Conservation (phyloP, 1,140 invertebrate species). For the Adelges cooleyi region DNA sequence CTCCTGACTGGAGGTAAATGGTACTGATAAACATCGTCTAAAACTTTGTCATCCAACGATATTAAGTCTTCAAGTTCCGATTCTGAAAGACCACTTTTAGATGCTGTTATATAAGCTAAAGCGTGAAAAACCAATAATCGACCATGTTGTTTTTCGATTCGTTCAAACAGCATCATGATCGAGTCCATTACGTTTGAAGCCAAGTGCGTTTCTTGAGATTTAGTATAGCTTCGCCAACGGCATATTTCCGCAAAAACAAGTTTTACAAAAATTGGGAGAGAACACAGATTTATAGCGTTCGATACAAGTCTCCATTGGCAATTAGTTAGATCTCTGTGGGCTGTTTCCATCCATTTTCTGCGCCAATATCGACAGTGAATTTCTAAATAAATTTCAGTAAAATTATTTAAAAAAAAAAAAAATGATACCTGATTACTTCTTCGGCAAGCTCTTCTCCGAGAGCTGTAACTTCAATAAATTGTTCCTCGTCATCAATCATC, state of each 20-base stretch:
- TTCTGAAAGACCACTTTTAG: slow-evolving; percentile 82
- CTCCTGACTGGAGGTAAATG: slow-evolving; percentile 88
- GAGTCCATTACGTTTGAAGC: slow-evolving; percentile 94
- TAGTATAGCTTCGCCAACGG: slow-evolving; percentile 92
- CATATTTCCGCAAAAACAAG: slow-evolving; percentile 93
- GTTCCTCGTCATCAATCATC: slow-evolving; percentile 81
- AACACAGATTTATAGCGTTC: slow-evolving; percentile 86
- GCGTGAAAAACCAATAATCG: slow-evolving; percentile 86
- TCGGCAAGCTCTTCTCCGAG: slow-evolving; percentile 85
- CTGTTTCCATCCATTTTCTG: slow-evolving; percentile 87
- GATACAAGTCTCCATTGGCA: slow-evolving; percentile 91
- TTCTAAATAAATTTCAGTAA: too few relatives aligned
- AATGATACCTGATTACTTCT: slow-evolving; percentile 67
- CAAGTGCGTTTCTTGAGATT: slow-evolving; percentile 78
- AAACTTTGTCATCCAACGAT: slow-evolving; percentile 78
- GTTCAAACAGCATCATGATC: slow-evolving; percentile 92
- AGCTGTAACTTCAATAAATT: slow-evolving; percentile 88
- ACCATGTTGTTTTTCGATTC: slow-evolving; percentile 90
- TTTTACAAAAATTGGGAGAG: slow-evolving; percentile 93
- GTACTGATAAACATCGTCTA: slow-evolving; percentile 98
- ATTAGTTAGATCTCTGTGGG: slow-evolving; percentile 73
- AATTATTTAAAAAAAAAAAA: too few relatives aligned
- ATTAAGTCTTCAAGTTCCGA: slow-evolving; percentile 90
- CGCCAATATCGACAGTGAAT: neutral
- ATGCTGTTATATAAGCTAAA: slow-evolving; percentile 86